Percentiles rank a stretch among this genome's conserved stretches.
Evolutionary conservation across 2,797 vertebrate species (phyloP).

Genomic region (Tokudaia tokunoshimensis): DNA sequence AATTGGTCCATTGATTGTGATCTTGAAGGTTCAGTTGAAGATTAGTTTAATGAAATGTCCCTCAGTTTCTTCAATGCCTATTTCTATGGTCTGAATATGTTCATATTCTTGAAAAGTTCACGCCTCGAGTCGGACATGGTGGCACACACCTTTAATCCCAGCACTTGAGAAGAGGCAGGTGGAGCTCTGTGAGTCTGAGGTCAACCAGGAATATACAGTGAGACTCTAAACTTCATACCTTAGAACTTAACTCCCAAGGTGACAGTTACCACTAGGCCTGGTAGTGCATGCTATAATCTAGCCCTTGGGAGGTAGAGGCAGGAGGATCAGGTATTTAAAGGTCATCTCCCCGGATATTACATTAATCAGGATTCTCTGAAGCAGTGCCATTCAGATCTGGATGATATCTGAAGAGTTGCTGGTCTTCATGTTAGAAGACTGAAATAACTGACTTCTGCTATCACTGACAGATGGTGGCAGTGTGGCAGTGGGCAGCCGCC

Average conservation of each 20-base stretch:
- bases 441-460: not conserved
- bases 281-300: not conserved
- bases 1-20: not conserved
- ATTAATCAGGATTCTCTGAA: not conserved
- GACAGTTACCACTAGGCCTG: not conserved
- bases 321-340: not conserved
- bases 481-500: not conserved
- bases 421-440: not conserved
- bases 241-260: not conserved
- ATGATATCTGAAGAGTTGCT: too few species aligned
- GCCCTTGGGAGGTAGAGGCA: not conserved
- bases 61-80: not conserved
- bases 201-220: not conserved
- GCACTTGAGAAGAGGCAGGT: not conserved
- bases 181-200: not conserved
- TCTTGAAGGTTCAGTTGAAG: constrained; percentile 22
- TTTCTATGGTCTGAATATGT: not conserved
- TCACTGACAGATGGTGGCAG: not conserved
- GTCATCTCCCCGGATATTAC: not conserved
- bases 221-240: not conserved
- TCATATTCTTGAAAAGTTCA: not conserved
- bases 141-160: not conserved
- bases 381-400: not conserved
- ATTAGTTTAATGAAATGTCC: not conserved
- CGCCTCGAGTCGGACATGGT: not conserved